These are phyloP conservation scores for Amphilophus citrinellus DNA, from an alignment of 2,113 vertebrate species.

Conservation along the genomic window DNA sequence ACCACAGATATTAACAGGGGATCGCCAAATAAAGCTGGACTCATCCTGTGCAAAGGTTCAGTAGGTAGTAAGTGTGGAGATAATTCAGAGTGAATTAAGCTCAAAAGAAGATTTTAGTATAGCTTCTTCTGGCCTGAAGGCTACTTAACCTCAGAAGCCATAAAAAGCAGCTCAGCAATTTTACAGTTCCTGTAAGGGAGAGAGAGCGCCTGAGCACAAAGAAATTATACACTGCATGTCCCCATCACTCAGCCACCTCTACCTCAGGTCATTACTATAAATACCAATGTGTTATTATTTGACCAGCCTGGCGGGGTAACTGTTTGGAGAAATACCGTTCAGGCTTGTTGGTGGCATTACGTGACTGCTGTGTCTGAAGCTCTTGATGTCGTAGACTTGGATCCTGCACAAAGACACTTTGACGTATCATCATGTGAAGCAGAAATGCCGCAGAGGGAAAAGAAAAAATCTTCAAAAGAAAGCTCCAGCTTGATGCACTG, in stretches of 20 bases:
- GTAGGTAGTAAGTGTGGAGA: not conserved
- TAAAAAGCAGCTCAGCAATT: not conserved
- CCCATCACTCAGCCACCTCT: not conserved
- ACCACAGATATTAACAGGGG: not conserved
- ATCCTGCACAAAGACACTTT: not conserved
- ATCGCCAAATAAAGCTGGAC: not conserved
- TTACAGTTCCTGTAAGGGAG: not conserved
- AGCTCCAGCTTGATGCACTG: constrained; percentile 25
- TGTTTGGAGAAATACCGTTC: constrained; percentile 6
- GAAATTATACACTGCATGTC: not conserved
- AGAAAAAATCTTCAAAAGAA: constrained; percentile 5
- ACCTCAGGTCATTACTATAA: constrained; percentile 12
- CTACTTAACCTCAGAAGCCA: not conserved
- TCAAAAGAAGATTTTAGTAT: not conserved
- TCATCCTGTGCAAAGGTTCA: not conserved
- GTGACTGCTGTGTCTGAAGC: not conserved
- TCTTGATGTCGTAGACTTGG: not conserved
- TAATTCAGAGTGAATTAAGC: not conserved
- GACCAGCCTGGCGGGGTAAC: not conserved
- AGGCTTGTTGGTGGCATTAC: not conserved
- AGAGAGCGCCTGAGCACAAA: not conserved
- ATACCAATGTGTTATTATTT: not conserved
- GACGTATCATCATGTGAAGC: not conserved
- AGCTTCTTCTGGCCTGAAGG: not conserved
- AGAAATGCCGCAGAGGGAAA: not conserved